Base-by-base conservation (phyloP, 2,888 invertebrate species). In the Mythimna loreyi region DNA sequence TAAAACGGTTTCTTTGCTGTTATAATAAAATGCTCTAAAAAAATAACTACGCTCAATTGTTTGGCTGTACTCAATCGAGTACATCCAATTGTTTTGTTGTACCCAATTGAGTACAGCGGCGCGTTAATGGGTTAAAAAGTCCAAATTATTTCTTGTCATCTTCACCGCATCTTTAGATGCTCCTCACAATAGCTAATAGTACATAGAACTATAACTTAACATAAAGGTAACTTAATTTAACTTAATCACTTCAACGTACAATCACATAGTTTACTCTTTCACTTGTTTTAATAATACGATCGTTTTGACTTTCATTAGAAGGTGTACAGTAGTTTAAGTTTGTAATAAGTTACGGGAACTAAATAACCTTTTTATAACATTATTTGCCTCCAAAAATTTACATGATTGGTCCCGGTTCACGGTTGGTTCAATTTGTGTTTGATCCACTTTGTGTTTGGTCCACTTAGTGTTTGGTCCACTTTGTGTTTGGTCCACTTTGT, bases 141-240 rank as follows among this genome's bases (percentile, higher is more conserved):
- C 19, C 19, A 16, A 7, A 21, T 8, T 25, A 23, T 13, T 0
- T 25, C 8, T 13, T 28, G 3, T 28, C 11, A 28, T 43, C 21
- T 0, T 25, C 3, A 55, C 8, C 16, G 47, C 74, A 74, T 57
- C 45, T 72, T 45, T 45, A 67, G 71, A 72, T 30, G 75, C 56
- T 5, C 13, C 4, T 30, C 16, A 23, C 7, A 21, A 23, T 36
- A 55, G 16, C 47, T 63, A 56, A 40, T 11, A 21, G 25, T 52
- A 71, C 0, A 49, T 56, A 28, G 47, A 16, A 1, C n/a, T 53
- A 56, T 60, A 73, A 61, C 64, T 64, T 75, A 80, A 52, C 64
- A 69, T 80, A 78, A 72, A 78, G 85, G 85, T 84, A 85, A 85
- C 84, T 75, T 80, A 80, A 67, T 50, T 55, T 77, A 81, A 81